Percentiles rank a stretch among this genome's conserved stretches.
Evolutionary conservation across 2,797 vertebrate genomes (phyloP).

Genomic region (Enteromius viviparus): DNA sequence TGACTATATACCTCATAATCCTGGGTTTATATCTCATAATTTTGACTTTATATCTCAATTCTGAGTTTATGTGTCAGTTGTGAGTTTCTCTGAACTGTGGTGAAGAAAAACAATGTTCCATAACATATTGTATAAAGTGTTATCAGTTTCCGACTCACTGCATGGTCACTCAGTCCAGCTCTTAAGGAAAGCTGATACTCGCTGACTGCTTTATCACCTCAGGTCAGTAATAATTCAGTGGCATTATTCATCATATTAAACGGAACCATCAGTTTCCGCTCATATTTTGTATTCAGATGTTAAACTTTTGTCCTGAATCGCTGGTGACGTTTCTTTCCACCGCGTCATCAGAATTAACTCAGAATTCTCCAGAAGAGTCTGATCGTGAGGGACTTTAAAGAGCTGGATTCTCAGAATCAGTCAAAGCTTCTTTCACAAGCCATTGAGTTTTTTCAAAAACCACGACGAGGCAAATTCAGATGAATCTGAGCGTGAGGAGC

Average conservation of each 20-base stretch:
- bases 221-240: neutral
- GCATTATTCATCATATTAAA: neutral
- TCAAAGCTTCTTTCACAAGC: neutral
- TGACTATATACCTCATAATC: neutral
- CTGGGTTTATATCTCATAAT: neutral
- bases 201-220: neutral
- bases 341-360: neutral
- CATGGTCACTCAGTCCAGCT: neutral
- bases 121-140: neutral
- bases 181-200: neutral
- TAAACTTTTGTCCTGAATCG: neutral
- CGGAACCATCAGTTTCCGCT: neutral
- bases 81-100: neutral
- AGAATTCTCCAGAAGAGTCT: neutral
- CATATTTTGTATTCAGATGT: neutral
- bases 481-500: neutral
- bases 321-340: neutral
- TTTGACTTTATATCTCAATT: neutral
- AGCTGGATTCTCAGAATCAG: neutral
- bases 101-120: neutral
- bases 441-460: neutral
- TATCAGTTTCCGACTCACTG: neutral
- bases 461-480: neutral
- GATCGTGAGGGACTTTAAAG: neutral
- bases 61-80: neutral